phyloP scores from a whole-genome alignment of 2,888 invertebrate genomes.

The Brachypterus glaber region DNA sequence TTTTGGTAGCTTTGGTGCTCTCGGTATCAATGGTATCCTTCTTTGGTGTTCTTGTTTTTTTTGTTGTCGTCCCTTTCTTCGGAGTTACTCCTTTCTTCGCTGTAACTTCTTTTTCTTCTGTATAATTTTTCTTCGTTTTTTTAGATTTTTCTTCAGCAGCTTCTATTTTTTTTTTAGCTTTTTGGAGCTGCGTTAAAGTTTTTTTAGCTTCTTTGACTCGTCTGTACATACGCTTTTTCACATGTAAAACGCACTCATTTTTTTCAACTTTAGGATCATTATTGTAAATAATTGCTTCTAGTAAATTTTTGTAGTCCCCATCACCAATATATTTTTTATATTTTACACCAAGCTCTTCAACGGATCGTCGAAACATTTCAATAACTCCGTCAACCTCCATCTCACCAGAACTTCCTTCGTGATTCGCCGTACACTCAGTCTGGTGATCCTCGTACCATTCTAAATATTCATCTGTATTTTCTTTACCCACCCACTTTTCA shows the following conservation, averaged over 20 bases:
- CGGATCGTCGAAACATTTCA: not conserved
- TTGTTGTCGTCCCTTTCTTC: not conserved
- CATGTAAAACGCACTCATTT: not conserved
- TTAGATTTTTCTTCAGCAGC: too few species aligned
- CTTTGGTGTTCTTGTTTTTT: not conserved
- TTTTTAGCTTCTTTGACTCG: not conserved
- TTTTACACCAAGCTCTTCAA: not conserved
- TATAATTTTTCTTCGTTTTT: too few species aligned
- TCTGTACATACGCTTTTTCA: not conserved
- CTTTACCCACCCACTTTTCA: not conserved
- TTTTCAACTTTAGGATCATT: not conserved
- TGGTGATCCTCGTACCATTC: not conserved
- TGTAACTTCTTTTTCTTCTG: too few species aligned
- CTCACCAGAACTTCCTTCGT: not conserved
- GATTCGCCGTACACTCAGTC: not conserved
- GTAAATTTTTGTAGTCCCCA: not conserved
- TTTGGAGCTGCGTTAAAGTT: too few species aligned
- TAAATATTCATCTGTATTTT: slow-evolving; percentile 5
- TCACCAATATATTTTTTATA: not conserved
- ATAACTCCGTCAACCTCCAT: slow-evolving; percentile 1
- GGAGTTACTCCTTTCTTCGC: not conserved
- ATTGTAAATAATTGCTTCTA: not conserved
- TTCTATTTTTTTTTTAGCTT: too few species aligned
- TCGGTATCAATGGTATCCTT: too few species aligned
- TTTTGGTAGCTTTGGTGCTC: too few species aligned